Percentiles rank a stretch among this genome's conserved stretches.
These are phyloP conservation scores for Crocodylus rhombifer DNA, from an alignment of 2,797 vertebrate species.

Conservation along the genomic window DNA sequence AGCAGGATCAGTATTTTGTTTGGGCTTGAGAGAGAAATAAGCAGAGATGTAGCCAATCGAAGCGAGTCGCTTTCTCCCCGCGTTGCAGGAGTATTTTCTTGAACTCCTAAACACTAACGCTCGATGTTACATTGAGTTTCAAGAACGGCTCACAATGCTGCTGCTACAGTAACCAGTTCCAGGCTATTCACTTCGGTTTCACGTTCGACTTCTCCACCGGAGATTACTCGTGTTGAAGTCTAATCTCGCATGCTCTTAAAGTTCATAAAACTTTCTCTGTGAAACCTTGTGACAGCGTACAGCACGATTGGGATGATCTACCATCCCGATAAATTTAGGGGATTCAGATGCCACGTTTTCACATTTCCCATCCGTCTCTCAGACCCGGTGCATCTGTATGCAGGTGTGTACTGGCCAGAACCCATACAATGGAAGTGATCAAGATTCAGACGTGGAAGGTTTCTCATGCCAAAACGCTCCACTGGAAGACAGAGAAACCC, in stretches of 20 bases:
- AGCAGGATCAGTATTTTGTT: neutral
- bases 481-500: neutral
- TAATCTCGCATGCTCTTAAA: constrained; percentile 41
- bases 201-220: constrained; percentile 20
- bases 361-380: neutral
- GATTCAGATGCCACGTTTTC: fast-evolving
- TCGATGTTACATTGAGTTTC: neutral
- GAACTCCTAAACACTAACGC: neutral
- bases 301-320: neutral
- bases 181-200: neutral
- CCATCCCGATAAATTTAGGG: neutral
- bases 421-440: no score
- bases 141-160: neutral
- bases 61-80: neutral
- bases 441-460: no score
- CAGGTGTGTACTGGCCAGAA: no score
- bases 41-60: neutral
- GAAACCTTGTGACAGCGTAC: constrained; percentile 16
- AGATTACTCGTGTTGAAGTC: constrained; percentile 47
- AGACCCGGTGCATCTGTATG: neutral
- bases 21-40: neutral
- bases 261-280: constrained; percentile 54
- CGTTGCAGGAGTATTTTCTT: neutral
- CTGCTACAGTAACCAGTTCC: neutral
- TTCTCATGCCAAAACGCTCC: no score